phyloP scores from a whole-genome alignment of 2,113 vertebrate genomes.

The Eretmochelys imbricata region DNA sequence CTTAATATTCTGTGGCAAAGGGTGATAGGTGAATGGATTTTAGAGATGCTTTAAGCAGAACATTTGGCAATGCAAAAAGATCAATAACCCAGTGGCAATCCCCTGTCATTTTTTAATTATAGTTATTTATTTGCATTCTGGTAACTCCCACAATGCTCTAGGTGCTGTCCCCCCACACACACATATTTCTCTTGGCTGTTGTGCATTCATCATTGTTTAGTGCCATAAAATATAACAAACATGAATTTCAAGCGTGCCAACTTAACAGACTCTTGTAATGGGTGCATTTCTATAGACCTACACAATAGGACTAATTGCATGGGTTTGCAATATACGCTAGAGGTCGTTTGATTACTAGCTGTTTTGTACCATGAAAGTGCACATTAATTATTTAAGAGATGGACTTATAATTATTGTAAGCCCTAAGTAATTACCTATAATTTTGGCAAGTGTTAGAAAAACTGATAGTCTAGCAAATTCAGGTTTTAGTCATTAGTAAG shows the following conservation, averaged over 20 bases:
- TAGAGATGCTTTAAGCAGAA: background rate
- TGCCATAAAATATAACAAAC: slow-evolving; percentile 54
- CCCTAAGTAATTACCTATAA: slow-evolving; percentile 83
- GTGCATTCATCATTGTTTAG: slow-evolving; percentile 59
- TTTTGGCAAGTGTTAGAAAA: slow-evolving; percentile 83
- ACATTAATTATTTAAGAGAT: slow-evolving; percentile 84
- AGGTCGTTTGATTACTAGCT: slow-evolving; percentile 81
- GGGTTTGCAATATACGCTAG: slow-evolving; percentile 70
- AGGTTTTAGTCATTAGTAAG: slow-evolving; percentile 84
- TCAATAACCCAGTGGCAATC: background rate
- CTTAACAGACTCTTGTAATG: slow-evolving; percentile 72
- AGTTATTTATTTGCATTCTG: background rate
- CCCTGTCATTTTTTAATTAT: background rate
- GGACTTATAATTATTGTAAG: slow-evolving; percentile 84
- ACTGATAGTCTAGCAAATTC: slow-evolving; percentile 81
- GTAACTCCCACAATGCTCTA: background rate
- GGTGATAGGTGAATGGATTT: background rate
- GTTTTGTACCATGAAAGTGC: slow-evolving; percentile 77
- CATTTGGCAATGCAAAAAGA: background rate
- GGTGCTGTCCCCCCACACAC: background rate
- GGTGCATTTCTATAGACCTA: slow-evolving; percentile 72
- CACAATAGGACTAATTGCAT: slow-evolving; percentile 81
- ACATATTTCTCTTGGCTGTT: background rate
- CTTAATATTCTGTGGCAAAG: background rate
- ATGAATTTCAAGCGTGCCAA: slow-evolving; percentile 55